A percentile compares a stretch with the other conserved stretches of the same genome.
Conservation (phyloP, 2,888 invertebrate species). For the Aspidapion aeneum region DNA sequence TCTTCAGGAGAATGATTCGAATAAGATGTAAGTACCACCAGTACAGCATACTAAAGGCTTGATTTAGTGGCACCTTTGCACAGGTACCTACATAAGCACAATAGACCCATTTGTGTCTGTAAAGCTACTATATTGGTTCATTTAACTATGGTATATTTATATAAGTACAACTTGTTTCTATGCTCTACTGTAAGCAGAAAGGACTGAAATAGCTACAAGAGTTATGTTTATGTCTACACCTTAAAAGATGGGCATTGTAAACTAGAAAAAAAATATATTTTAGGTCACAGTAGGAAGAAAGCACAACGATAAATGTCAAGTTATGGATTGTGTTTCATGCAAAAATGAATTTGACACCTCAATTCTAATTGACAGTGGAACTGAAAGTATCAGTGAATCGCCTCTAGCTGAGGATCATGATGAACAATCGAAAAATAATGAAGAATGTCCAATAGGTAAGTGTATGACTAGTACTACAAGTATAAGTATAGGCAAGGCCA, state of each 20-base stretch:
- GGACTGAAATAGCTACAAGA: too few species aligned
- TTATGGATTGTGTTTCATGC: slow-evolving; percentile 36
- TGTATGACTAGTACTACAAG: slow-evolving; percentile 31
- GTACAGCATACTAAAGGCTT: too few species aligned
- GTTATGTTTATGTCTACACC: too few species aligned
- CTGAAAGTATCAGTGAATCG: slow-evolving; percentile 38
- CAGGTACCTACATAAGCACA: too few species aligned
- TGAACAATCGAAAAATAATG: slow-evolving; percentile 31
- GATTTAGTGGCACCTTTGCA: slow-evolving; percentile 1
- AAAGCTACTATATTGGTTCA: too few species aligned
- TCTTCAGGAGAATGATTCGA: slow-evolving; percentile 37
- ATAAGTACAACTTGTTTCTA: too few species aligned
- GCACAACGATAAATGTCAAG: slow-evolving; percentile 30
- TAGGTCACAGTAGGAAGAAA: slow-evolving; percentile 35
- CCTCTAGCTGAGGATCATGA: slow-evolving; percentile 36
- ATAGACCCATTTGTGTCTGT: too few species aligned
- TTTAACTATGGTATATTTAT: too few species aligned
- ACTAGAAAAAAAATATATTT: too few species aligned
- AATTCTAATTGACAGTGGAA: slow-evolving; percentile 38
- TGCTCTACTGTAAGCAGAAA: too few species aligned
- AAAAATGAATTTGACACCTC: slow-evolving; percentile 36
- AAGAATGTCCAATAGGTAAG: slow-evolving; percentile 15
- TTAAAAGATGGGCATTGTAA: too few species aligned
- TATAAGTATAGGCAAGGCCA: too few species aligned
- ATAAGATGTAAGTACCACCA: slow-evolving; percentile 33